These are phyloP conservation scores for Syrmaticus mikado DNA, from an alignment of 2,113 vertebrate genomes.

Conservation along the genomic window DNA sequence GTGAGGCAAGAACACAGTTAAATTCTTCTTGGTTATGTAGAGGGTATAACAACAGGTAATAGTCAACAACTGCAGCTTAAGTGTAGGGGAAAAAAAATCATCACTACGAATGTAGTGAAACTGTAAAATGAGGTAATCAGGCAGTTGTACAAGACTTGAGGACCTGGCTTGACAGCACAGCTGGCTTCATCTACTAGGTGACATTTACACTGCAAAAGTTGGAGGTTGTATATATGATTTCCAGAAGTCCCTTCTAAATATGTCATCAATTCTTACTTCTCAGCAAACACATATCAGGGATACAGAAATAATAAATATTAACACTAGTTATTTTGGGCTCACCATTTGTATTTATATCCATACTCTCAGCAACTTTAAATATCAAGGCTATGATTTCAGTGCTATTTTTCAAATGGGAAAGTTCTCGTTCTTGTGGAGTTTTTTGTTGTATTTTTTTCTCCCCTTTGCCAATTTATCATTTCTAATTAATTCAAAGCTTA, in stretches of 20 bases:
- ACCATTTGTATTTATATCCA: slow-evolving; percentile 48
- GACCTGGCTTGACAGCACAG: background rate
- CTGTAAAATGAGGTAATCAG: background rate
- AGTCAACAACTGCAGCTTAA: background rate
- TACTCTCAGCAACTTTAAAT: background rate
- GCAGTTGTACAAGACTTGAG: background rate
- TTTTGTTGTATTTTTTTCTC: background rate
- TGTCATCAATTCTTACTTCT: background rate
- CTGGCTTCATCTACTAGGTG: background rate
- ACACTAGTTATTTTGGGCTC: slow-evolving; percentile 24
- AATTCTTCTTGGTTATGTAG: background rate
- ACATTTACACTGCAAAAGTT: background rate
- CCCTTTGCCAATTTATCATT: slow-evolving; percentile 32
- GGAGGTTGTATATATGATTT: background rate
- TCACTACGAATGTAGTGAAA: background rate
- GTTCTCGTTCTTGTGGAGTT: background rate
- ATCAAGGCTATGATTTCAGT: slow-evolving; percentile 14
- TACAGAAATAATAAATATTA: slow-evolving; percentile 54
- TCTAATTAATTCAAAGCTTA: slow-evolving; percentile 37
- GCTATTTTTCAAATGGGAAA: slow-evolving; percentile 8
- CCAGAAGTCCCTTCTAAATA: background rate
- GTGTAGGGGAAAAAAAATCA: background rate
- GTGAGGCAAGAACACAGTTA: background rate
- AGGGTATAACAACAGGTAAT: background rate
- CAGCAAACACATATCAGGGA: slow-evolving; percentile 2